phyloP scores from a whole-genome alignment of 2,888 invertebrate species.

The Erebia aethiops region DNA sequence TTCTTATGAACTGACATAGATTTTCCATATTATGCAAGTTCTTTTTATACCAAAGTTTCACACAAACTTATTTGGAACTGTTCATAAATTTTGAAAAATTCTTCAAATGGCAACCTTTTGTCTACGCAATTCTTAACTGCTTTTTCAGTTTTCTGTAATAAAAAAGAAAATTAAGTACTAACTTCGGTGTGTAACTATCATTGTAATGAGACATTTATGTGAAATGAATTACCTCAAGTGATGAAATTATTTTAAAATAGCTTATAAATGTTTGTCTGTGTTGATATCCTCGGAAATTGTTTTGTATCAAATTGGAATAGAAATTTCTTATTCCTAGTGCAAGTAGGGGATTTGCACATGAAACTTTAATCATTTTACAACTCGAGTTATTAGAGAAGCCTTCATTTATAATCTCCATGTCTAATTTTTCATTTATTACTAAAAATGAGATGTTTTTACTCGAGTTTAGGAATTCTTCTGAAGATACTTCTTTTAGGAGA shows the following conservation, averaged over 20 bases:
- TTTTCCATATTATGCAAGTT: not conserved
- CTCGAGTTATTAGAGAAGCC: conserved; percentile 48
- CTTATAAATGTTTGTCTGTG: conserved; percentile 53
- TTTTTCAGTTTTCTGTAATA: conserved; percentile 10
- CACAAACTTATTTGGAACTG: conserved; percentile 58
- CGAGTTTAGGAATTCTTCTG: conserved; percentile 58
- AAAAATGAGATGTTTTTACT: conserved; percentile 50
- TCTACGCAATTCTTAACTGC: conserved; percentile 36
- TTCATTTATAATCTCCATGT: conserved; percentile 56
- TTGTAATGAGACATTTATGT: not conserved
- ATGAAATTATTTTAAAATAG: not conserved
- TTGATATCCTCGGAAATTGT: conserved; percentile 43
- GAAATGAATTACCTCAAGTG: not conserved
- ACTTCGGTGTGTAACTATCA: too few species aligned
- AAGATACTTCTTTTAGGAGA: conserved; percentile 51
- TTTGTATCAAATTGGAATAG: conserved; percentile 57
- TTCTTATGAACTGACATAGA: not conserved
- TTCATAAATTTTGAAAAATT: conserved; percentile 49
- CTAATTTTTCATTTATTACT: conserved; percentile 53
- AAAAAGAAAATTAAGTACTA: not conserved
- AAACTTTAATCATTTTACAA: conserved; percentile 52
- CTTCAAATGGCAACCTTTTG: conserved; percentile 42
- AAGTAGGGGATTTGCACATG: conserved; percentile 51
- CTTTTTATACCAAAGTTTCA: conserved; percentile 14
- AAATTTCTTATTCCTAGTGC: conserved; percentile 60